phyloP scores from a whole-genome alignment of 2,113 vertebrate species.

The Ibidorhyncha struthersii region DNA sequence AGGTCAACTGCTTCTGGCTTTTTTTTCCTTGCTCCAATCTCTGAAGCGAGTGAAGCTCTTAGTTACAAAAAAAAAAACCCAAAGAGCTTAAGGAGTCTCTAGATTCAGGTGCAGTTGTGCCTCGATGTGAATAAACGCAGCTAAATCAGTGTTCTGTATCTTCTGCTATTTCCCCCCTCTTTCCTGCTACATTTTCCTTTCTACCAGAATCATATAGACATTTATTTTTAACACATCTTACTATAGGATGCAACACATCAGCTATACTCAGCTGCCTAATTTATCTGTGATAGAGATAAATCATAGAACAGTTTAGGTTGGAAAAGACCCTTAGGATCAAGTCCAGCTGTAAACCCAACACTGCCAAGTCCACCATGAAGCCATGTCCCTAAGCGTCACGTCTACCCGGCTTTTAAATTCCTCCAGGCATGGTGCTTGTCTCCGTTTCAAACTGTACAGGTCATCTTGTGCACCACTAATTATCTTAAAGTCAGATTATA shows the following conservation, averaged over 20 bases:
- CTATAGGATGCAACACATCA: neutral
- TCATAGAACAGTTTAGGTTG: neutral
- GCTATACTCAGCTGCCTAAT: neutral
- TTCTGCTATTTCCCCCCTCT: neutral
- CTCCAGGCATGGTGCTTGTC: neutral
- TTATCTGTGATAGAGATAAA: neutral
- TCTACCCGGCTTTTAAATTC: neutral
- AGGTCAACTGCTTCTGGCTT: neutral
- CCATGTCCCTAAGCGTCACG: accelerated
- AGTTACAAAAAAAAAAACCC: neutral
- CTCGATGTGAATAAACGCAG: neutral
- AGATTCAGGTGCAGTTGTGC: neutral
- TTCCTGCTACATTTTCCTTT: neutral
- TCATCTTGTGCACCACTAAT: neutral
- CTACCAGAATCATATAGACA: neutral
- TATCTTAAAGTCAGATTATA: neutral
- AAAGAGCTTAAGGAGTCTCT: neutral
- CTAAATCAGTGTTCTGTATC: neutral
- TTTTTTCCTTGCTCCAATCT: neutral
- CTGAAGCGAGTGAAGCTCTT: neutral
- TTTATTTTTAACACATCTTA: neutral
- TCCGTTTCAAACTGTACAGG: neutral
- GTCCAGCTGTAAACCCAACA: neutral
- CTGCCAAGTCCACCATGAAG: neutral
- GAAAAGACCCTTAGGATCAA: neutral